Evolutionary conservation across 2,888 invertebrate species (phyloP), one percentile per base, ranked within the genome.

Genomic region (Dasypolia templi): DNA sequence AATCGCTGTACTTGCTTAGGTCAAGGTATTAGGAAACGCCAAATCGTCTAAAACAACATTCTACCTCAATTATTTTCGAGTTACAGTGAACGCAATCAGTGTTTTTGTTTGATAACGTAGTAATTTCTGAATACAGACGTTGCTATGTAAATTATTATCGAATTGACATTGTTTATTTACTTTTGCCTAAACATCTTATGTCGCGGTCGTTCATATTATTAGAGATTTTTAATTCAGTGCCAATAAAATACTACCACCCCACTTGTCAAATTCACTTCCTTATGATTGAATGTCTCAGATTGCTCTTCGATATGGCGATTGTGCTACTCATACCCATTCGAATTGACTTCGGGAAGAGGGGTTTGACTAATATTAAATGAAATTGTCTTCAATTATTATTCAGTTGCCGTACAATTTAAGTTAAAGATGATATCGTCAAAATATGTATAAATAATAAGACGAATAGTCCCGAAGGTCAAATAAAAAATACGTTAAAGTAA

Each of bases 31-130:
- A 75, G 75, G 81, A 83, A 83, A 85, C 67, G 72, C 39, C 64
- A 66, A 65, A 74, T 86, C 73, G 78, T 82, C 64, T 75, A 71
- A 79, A 78, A 77, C 66, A 79, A 71, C 59, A 81, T 73, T 82
- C 61, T 80, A 77, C 70, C 67, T 71, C 85, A 79, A 83, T 85
- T 86, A 86, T 86, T 82, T 82, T 81, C 80, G 69, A 83, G 75
- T 86, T 85, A 82, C 72, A 67, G 53, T 56, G 29, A 64, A 29
- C 72, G 62, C 77, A 73, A 80, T 83, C 39, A 51, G 75, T 19
- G 64, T 83, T 81, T 72, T 74, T 61, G 56, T 64, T 56, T 77
- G 55, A 73, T 79, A 65, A 68, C 63, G 65, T 39, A n/a, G 61
- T 67, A 26, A 76, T 72, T 39, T n/a, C 32, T 55, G 39, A 58